phyloP scores from a whole-genome alignment of 2,113 vertebrate species.

The Scortum barcoo region DNA sequence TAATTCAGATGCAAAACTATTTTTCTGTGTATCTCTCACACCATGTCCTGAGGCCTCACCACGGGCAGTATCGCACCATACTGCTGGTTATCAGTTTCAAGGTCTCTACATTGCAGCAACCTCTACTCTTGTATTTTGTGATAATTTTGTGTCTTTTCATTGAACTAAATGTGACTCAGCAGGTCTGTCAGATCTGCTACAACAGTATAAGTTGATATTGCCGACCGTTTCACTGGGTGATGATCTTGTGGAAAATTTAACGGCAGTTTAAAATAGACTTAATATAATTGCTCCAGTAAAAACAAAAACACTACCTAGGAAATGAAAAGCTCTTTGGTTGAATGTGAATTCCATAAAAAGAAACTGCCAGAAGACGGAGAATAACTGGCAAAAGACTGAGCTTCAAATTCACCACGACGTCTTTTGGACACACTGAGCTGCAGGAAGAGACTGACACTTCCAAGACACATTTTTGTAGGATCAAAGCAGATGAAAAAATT shows the following conservation, averaged over 20 bases:
- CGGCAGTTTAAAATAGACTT: constrained; percentile 36
- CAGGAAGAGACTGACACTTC: constrained; percentile 32
- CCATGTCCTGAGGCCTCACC: background rate
- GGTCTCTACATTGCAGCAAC: background rate
- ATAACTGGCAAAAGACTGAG: constrained; percentile 9
- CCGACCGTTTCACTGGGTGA: background rate
- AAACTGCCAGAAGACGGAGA: constrained; percentile 25
- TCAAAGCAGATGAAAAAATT: constrained; percentile 22
- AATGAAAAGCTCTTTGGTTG: constrained; percentile 37
- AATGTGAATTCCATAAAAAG: constrained; percentile 41
- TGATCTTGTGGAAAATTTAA: constrained; percentile 36
- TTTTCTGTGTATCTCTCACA: constrained; percentile 17
- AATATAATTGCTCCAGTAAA: constrained; percentile 30
- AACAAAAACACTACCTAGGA: constrained; percentile 47
- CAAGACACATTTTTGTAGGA: constrained; percentile 34
- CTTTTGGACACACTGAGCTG: constrained; percentile 31
- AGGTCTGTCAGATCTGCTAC: constrained; percentile 5
- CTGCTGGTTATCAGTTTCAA: constrained; percentile 16
- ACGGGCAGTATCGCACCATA: background rate
- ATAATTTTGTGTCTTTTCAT: constrained; percentile 13
- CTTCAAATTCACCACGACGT: constrained; percentile 25
- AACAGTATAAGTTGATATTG: constrained; percentile 9
- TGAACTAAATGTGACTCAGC: constrained; percentile 19
- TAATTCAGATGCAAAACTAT: constrained; percentile 37
- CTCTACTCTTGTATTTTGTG: background rate